These are phyloP conservation scores for Parotocinclus haroldoi DNA, from an alignment of 2,797 vertebrate genomes.

Conservation along the genomic window DNA sequence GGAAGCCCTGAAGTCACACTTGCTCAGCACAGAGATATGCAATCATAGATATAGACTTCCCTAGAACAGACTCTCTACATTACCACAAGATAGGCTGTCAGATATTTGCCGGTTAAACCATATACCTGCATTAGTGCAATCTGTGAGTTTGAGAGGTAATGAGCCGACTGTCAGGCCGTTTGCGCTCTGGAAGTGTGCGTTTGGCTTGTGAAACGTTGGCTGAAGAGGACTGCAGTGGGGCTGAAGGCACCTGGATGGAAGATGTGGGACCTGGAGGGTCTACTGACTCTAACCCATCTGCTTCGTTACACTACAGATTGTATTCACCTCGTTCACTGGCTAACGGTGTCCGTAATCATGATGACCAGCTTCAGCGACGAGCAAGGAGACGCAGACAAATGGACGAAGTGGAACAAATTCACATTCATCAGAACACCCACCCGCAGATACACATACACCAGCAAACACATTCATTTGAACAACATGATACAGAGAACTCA, in stretches of 20 bases:
- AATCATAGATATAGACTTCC: constrained; percentile 13
- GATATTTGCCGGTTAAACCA: constrained; percentile 24
- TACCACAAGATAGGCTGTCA: constrained; percentile 10
- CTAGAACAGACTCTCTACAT: constrained; percentile 6
- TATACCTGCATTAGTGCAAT: constrained; percentile 23
- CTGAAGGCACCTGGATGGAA: constrained; percentile 65
- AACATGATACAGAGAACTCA: constrained; percentile 35
- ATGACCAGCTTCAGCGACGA: constrained; percentile 72
- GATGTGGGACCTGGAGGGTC: constrained; percentile 64
- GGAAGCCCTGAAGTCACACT: constrained; percentile 16
- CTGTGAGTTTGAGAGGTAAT: constrained; percentile 61
- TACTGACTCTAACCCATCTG: constrained; percentile 53
- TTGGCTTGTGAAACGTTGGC: constrained; percentile 78
- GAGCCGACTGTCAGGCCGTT: constrained; percentile 85
- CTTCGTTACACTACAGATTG: constrained; percentile 78
- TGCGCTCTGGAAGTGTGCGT: constrained; percentile 84
- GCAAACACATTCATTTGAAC: constrained; percentile 44
- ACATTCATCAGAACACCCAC: constrained; percentile 66
- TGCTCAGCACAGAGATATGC: constrained; percentile 23
- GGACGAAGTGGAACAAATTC: constrained; percentile 51
- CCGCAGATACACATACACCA: constrained; percentile 54
- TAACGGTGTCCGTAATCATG: constrained; percentile 86
- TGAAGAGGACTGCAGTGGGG: constrained; percentile 61
- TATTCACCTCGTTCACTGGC: constrained; percentile 82
- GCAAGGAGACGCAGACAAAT: constrained; percentile 54